A percentile compares a stretch with the other conserved stretches of the same genome.
phyloP scores from a whole-genome alignment of 1,140 invertebrate species.

The Bombus waltoni region DNA sequence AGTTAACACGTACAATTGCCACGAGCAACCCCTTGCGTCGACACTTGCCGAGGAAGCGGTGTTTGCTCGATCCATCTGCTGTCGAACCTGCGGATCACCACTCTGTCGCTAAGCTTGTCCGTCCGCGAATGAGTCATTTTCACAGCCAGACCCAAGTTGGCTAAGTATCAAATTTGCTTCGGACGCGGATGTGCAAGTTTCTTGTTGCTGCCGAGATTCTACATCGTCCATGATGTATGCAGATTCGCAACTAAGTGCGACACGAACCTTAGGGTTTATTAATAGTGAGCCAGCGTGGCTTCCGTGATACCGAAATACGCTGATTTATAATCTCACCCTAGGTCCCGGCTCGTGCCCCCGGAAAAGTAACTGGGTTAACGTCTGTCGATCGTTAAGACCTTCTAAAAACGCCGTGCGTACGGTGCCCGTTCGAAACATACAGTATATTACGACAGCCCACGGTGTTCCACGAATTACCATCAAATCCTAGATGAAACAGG shows the following conservation, averaged over 20 bases:
- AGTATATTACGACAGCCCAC: not conserved
- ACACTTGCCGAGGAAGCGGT: constrained; percentile 11
- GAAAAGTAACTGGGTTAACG: constrained; percentile 71
- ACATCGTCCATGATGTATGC: not conserved
- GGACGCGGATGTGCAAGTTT: constrained; percentile 5
- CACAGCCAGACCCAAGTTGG: constrained; percentile 56
- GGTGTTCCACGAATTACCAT: not conserved
- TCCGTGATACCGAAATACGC: constrained; percentile 79
- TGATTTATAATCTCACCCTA: constrained; percentile 72
- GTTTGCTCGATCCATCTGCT: not conserved
- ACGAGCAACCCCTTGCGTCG: constrained; percentile 20
- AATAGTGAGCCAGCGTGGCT: constrained; percentile 75
- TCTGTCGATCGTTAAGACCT: constrained; percentile 66
- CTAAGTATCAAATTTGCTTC: constrained; percentile 71
- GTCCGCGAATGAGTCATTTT: constrained; percentile 53
- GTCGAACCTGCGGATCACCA: not conserved
- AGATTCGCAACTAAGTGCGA: constrained; percentile 37
- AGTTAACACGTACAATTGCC: constrained; percentile 59
- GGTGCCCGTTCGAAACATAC: too few relatives aligned
- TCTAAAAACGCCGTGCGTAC: not conserved
- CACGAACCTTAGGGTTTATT: constrained; percentile 68
- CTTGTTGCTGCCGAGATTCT: constrained; percentile 32
- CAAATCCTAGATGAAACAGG: not conserved
- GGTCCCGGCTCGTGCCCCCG: constrained; percentile 48
- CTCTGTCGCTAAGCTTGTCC: not conserved